Evolutionary conservation across 2,888 invertebrate genomes (phyloP).

Genomic region (Dioctria rufipes): DNA sequence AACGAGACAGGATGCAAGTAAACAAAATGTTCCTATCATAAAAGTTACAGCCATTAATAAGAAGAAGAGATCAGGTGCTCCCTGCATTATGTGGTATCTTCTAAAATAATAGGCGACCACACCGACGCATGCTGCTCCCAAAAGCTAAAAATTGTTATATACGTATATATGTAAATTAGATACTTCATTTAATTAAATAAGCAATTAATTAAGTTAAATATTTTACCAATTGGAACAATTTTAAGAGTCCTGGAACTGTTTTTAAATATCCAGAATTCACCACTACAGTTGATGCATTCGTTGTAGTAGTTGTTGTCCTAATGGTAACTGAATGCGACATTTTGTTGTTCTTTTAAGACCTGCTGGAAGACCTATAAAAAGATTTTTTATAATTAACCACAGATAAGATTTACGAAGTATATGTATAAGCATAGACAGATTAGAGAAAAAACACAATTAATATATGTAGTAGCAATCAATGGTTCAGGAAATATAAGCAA

Average conservation of each 20-base stretch:
- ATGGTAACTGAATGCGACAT: conserved; percentile 94
- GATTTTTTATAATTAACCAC: no score
- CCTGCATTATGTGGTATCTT: conserved; percentile 7
- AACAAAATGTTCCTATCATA: conserved; percentile 84
- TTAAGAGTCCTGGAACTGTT: conserved; percentile 84
- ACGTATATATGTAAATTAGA: background rate
- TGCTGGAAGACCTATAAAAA: no score
- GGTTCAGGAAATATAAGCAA: no score
- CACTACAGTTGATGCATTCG: conserved; percentile 82
- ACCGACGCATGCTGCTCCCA: conserved; percentile 84
- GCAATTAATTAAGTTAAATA: conserved; percentile 2
- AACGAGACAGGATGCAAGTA: conserved; percentile 81
- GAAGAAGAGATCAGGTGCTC: conserved; percentile 77
- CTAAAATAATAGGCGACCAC: conserved; percentile 77
- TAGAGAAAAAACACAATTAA: no score
- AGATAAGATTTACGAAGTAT: no score
- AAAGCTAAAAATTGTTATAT: conserved; percentile 74
- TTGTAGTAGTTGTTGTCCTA: conserved; percentile 86
- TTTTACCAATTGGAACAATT: conserved; percentile 84
- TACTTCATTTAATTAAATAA: background rate
- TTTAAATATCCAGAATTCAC: conserved; percentile 87
- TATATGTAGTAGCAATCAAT: no score
- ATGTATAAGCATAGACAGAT: no score
- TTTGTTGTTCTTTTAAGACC: conserved; percentile 64
- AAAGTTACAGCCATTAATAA: conserved; percentile 83